A percentile compares a stretch with the other conserved stretches of the same genome.
phyloP scores from a whole-genome alignment of 2,797 vertebrate species.

The Periophthalmus magnuspinnatus region DNA sequence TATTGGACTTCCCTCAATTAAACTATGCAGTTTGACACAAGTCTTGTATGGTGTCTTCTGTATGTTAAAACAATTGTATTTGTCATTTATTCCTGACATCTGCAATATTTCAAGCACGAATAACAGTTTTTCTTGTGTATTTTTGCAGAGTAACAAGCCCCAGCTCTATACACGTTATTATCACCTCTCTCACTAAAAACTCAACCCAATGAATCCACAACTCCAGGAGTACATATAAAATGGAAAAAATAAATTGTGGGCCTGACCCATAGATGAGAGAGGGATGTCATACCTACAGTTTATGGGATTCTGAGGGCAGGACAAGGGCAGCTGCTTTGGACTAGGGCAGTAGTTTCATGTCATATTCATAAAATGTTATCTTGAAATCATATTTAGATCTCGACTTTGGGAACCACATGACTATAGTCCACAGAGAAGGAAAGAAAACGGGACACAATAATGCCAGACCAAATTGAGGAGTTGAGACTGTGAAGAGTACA shows the following conservation, averaged over 20 bases:
- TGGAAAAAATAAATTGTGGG: neutral
- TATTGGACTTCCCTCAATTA: slow-evolving; percentile 79
- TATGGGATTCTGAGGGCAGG: neutral
- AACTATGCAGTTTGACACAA: slow-evolving; percentile 58
- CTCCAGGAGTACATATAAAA: neutral
- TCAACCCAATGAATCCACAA: neutral
- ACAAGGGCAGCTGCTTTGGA: no score
- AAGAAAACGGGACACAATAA: neutral
- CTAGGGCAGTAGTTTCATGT: no score
- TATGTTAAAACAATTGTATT: neutral
- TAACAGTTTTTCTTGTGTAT: neutral
- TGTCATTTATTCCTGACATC: neutral
- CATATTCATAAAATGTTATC: no score
- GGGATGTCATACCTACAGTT: neutral
- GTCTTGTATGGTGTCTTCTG: neutral
- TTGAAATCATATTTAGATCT: neutral
- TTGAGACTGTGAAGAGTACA: neutral
- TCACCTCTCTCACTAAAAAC: neutral
- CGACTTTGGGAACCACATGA: neutral
- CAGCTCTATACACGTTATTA: slow-evolving; percentile 5
- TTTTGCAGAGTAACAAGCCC: neutral
- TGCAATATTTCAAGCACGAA: neutral
- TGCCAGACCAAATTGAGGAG: neutral
- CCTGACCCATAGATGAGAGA: neutral
- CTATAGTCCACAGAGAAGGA: neutral